A percentile compares a stretch with the other conserved stretches of the same genome.
Conservation (phyloP, 2,797 vertebrate genomes). For the Tenualosa thibaudeaui region DNA sequence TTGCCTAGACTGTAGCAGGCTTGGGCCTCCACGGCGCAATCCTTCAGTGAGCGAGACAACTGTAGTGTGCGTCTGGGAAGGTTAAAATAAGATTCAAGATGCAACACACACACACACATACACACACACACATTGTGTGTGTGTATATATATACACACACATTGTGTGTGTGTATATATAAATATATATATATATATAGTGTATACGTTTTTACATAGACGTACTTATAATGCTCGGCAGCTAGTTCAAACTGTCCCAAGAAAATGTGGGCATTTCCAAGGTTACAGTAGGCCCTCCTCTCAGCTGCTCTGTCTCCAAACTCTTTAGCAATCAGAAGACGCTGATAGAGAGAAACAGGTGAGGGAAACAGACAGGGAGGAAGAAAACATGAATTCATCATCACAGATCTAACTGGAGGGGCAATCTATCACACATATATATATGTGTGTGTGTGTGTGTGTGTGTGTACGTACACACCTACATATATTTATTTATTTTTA, state of each 20-base stretch:
- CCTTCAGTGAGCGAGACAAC: slow-evolving; percentile 88
- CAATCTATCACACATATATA: no score
- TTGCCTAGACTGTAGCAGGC: slow-evolving; percentile 96
- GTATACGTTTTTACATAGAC: slow-evolving; percentile 52
- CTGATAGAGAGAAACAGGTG: slow-evolving; percentile 64
- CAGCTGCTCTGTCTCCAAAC: slow-evolving; percentile 92
- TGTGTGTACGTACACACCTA: no score
- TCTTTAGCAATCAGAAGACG: slow-evolving; percentile 93
- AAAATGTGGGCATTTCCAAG: slow-evolving; percentile 95
- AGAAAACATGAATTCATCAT: background rate
- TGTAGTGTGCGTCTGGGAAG: slow-evolving; percentile 84
- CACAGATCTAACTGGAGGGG: background rate
- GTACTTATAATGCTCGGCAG: slow-evolving; percentile 94
- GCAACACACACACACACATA: background rate
- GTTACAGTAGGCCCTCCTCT: slow-evolving; percentile 95
- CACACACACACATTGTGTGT: slow-evolving; percentile 17
- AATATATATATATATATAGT: background rate
- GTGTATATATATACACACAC: slow-evolving; percentile 5
- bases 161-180: background rate
- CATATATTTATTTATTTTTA: no score
- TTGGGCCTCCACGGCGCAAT: slow-evolving; percentile 92
- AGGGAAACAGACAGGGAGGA: background rate
- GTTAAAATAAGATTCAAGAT: background rate
- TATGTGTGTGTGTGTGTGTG: background rate
- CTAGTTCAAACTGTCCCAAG: slow-evolving; percentile 90